A percentile compares a stretch with the other conserved stretches of the same genome.
Conservation (phyloP, 2,113 vertebrate species). For the Nymphicus hollandicus region DNA sequence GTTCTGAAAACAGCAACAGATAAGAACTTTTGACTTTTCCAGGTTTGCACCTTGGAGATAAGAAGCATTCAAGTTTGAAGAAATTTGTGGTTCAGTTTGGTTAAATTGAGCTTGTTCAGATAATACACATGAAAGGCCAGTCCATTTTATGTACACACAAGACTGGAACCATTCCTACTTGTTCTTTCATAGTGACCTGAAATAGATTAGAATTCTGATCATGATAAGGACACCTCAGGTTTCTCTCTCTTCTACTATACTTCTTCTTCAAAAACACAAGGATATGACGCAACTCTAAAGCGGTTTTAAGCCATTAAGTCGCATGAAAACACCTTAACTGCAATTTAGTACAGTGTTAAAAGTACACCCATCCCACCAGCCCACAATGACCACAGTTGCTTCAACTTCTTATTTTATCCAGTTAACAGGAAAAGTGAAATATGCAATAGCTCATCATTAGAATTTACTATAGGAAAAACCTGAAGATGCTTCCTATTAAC, state of each 20-base stretch:
- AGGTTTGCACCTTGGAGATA: background rate
- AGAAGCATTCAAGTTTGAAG: background rate
- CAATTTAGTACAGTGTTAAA: background rate
- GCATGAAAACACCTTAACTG: background rate
- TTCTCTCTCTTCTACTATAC: background rate
- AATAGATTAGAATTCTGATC: background rate
- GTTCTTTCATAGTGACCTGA: background rate
- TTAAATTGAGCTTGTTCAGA: background rate
- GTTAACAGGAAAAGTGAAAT: conserved; percentile 30
- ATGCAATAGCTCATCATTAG: conserved; percentile 39
- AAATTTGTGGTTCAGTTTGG: background rate
- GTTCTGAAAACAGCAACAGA: background rate
- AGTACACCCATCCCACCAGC: background rate
- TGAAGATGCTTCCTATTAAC: conserved; percentile 55
- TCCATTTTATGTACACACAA: background rate
- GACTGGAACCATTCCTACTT: background rate
- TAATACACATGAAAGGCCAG: background rate
- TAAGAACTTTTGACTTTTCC: background rate
- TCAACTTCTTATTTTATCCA: conserved; percentile 25
- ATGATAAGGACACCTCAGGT: background rate
- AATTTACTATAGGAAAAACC: conserved; percentile 30
- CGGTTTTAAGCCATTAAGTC: background rate
- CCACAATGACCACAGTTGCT: background rate
- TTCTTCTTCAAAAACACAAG: background rate
- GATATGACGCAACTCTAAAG: background rate